Conservation (phyloP, 2,888 invertebrate genomes). For the Cyaniris semiargus region DNA sequence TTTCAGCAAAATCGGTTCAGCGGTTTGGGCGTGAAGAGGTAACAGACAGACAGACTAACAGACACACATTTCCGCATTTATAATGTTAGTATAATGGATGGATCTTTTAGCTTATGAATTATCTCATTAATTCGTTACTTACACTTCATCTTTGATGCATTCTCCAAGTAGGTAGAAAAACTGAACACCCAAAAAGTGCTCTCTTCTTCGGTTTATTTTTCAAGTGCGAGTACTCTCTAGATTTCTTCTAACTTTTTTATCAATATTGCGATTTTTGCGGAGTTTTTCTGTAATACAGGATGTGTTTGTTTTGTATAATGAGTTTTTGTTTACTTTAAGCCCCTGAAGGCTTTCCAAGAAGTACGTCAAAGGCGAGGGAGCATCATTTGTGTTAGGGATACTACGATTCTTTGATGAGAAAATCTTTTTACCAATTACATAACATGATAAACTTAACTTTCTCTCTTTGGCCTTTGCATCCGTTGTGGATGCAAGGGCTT, state of each 20-base stretch:
- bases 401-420: no score
- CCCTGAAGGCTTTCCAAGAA: background rate
- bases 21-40: no score
- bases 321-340: background rate
- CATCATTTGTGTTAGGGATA: background rate
- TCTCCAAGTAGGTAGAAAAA: background rate
- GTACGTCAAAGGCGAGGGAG: background rate
- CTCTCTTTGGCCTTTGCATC: no score
- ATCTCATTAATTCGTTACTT: background rate
- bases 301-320: constrained; percentile 22
- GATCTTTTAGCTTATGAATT: no score
- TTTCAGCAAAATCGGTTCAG: no score
- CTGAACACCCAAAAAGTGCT: background rate
- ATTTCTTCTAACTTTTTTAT: constrained; percentile 7
- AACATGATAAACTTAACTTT: no score
- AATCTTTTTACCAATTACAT: no score
- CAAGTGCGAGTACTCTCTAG: constrained; percentile 10
- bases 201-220: background rate
- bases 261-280: background rate
- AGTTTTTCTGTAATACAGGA: constrained; percentile 17
- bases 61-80: no score
- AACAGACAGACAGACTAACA: no score
- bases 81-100: no score
- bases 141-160: background rate
- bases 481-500: no score